Conservation (phyloP, 2,113 vertebrate species). For the Clarias batrachus region DNA sequence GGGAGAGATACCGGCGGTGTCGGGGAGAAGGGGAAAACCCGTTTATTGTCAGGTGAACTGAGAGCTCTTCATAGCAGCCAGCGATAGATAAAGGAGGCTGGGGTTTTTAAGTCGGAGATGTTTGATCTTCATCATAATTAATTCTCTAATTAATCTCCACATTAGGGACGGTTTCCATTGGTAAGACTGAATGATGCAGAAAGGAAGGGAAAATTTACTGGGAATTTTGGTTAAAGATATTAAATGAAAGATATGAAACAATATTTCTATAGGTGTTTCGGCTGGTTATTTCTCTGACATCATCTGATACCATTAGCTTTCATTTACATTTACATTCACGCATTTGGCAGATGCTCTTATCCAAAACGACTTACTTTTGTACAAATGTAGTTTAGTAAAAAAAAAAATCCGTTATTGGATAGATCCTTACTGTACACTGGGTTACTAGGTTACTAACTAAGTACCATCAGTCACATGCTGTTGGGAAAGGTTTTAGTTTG, state of each 20-base stretch:
- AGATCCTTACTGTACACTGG: too few relatives aligned
- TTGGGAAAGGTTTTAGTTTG: too few relatives aligned
- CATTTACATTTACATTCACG: too few relatives aligned
- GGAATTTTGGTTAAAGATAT: not conserved
- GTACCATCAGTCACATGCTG: too few relatives aligned
- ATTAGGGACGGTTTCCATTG: not conserved
- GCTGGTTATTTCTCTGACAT: not conserved
- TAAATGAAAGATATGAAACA: not conserved
- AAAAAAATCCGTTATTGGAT: too few relatives aligned
- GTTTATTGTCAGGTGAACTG: constrained; percentile 25
- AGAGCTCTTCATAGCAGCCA: constrained; percentile 24
- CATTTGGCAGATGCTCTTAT: too few relatives aligned
- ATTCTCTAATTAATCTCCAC: constrained; percentile 28
- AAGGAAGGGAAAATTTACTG: not conserved
- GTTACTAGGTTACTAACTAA: too few relatives aligned
- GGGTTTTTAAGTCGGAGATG: not conserved
- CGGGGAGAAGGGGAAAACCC: constrained; percentile 44
- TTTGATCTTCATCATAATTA: constrained; percentile 16
- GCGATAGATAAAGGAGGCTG: not conserved
- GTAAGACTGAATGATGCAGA: not conserved
- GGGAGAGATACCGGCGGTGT: constrained; percentile 41
- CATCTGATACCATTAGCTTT: too few relatives aligned
- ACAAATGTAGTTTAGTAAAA: too few relatives aligned
- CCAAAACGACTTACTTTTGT: too few relatives aligned
- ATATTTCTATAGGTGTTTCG: not conserved